A percentile compares a stretch with the other conserved stretches of the same genome.
These are phyloP conservation scores for Trypoxylus dichotomus DNA, from an alignment of 1,140 invertebrate species.

Conservation along the genomic window DNA sequence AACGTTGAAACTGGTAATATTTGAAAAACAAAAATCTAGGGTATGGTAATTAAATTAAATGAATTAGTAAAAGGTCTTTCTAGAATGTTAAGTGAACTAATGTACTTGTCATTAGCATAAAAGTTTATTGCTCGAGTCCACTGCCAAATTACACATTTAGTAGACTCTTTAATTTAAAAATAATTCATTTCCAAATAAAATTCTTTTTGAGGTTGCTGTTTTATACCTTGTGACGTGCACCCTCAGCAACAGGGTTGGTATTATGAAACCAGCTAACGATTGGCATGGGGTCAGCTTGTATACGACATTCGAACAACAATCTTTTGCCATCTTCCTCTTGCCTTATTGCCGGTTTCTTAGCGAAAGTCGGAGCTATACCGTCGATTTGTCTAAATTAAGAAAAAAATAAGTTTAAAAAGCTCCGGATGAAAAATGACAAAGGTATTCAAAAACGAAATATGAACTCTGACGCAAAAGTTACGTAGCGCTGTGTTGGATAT, in stretches of 20 bases:
- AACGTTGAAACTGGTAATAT: no score
- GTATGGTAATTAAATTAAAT: no score
- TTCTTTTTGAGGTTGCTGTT: slow-evolving; percentile 33
- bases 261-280: slow-evolving; percentile 91
- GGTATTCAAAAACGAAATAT: slow-evolving; percentile 37
- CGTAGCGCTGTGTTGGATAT: slow-evolving; percentile 38
- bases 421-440: slow-evolving; percentile 25
- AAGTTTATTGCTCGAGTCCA: neutral
- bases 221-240: slow-evolving; percentile 80
- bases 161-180: slow-evolving; percentile 9
- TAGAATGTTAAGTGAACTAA: neutral
- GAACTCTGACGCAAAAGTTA: slow-evolving; percentile 45
- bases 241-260: slow-evolving; percentile 73
- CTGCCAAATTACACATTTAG: slow-evolving; percentile 26
- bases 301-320: slow-evolving; percentile 93
- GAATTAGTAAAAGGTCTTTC: no score
- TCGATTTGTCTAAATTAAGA: slow-evolving; percentile 81
- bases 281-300: slow-evolving; percentile 91
- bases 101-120: neutral
- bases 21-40: no score
- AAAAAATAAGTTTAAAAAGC: slow-evolving; percentile 41
- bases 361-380: slow-evolving; percentile 95
- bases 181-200: neutral
- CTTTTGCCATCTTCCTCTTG: slow-evolving; percentile 96
- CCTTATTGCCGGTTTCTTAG: slow-evolving; percentile 94